Evolutionary conservation across 2,888 invertebrate species (phyloP).

Genomic region (Stenolophus ochropezus): DNA sequence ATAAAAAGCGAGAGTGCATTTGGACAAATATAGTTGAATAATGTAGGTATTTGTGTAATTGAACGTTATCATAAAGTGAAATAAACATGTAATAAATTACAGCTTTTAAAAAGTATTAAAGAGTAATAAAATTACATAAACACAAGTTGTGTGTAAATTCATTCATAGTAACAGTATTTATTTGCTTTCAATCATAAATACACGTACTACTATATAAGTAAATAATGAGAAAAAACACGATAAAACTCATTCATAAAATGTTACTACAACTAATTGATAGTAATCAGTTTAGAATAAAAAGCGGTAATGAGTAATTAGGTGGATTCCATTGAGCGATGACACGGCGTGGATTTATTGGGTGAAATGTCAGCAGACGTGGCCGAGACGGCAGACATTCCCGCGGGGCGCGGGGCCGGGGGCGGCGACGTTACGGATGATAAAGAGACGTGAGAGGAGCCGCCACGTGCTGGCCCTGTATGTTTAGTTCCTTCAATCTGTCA

Average conservation of each 20-base stretch:
- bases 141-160: background rate
- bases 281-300: constrained; percentile 42
- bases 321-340: background rate
- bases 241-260: constrained; percentile 38
- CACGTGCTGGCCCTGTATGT: constrained; percentile 39
- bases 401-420: background rate
- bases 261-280: constrained; percentile 27
- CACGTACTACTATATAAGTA: background rate
- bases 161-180: background rate
- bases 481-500: constrained; percentile 27
- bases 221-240: constrained; percentile 12
- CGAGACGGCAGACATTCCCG: constrained; percentile 3
- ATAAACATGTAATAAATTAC: background rate
- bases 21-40: too few relatives aligned
- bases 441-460: constrained; percentile 30
- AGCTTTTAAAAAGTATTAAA: background rate
- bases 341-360: constrained; percentile 39
- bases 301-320: constrained; percentile 12
- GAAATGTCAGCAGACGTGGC: constrained; percentile 41
- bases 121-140: background rate
- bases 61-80: background rate
- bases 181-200: background rate
- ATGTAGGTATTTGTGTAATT: too few relatives aligned
- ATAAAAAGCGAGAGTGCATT: too few relatives aligned
- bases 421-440: constrained; percentile 30